Conservation (phyloP, 2,797 vertebrate genomes). For the Echeneis naucrates region DNA sequence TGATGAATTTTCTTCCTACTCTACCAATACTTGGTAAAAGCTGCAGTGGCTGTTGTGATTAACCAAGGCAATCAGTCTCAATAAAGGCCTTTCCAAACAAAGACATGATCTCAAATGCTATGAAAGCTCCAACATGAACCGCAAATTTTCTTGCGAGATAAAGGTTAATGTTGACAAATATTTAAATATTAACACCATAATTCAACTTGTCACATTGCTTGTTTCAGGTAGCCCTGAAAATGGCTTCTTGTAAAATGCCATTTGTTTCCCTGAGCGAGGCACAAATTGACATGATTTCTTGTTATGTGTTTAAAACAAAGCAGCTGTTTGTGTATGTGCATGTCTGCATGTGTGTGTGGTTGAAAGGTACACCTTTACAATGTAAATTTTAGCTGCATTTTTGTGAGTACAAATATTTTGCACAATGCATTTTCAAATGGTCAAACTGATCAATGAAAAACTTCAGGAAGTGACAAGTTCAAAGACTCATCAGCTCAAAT, state of each 20-base stretch:
- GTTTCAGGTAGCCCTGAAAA: constrained; percentile 80
- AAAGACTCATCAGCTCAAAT: constrained; percentile 11
- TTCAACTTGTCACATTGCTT: constrained; percentile 83
- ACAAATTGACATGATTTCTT: constrained; percentile 80
- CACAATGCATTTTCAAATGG: constrained; percentile 23
- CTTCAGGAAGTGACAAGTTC: constrained; percentile 28
- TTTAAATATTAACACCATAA: constrained; percentile 85
- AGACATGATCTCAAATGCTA: constrained; percentile 74
- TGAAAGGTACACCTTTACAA: constrained; percentile 42
- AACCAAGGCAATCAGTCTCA: constrained; percentile 84
- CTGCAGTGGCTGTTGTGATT: constrained; percentile 76
- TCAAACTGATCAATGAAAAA: constrained; percentile 40
- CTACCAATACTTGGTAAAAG: constrained; percentile 39
- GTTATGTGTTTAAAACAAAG: constrained; percentile 69
- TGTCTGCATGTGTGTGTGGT: constrained; percentile 28
- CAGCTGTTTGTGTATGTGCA: constrained; percentile 27
- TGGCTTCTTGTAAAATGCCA: constrained; percentile 71
- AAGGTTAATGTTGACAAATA: constrained; percentile 89
- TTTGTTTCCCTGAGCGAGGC: constrained; percentile 76
- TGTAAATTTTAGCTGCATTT: constrained; percentile 37
- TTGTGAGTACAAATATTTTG: constrained; percentile 30
- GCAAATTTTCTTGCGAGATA: constrained; percentile 83
- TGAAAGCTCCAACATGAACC: constrained; percentile 77
- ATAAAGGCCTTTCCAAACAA: constrained; percentile 82
- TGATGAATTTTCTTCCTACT: constrained; percentile 15